Evolutionary conservation across 2,797 vertebrate species (phyloP).

Genomic region (Crocodylus rhombifer): DNA sequence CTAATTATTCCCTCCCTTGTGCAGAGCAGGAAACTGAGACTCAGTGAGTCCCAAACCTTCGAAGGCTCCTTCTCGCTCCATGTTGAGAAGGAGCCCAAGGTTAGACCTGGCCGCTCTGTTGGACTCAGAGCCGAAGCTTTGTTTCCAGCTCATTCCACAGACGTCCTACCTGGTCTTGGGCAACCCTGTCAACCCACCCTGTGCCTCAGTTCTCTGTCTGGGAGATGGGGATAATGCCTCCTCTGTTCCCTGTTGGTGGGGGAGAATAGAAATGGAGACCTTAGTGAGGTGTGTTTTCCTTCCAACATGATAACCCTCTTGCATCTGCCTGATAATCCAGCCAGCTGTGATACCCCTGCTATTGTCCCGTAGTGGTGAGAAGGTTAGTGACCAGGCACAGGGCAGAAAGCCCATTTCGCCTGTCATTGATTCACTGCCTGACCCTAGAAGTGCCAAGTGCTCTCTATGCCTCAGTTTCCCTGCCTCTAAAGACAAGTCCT

Average conservation of each 20-base stretch:
- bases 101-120: not conserved
- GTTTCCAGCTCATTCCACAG: not conserved
- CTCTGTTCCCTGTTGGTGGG: not conserved
- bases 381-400: not conserved
- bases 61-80: not conserved
- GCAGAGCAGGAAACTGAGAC: not conserved
- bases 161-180: not conserved
- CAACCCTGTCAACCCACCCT: not conserved
- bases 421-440: not conserved
- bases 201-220: not conserved
- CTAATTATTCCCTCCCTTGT: not conserved
- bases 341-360: not conserved
- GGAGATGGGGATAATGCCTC: not conserved
- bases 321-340: not conserved
- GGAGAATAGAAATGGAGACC: not conserved
- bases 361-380: not conserved
- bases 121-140: not conserved
- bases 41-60: not conserved
- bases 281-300: not conserved
- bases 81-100: not conserved
- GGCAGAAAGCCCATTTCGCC: no score
- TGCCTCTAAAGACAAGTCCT: not conserved
- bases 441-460: accelerated
- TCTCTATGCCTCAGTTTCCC: conserved; percentile 1
- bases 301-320: not conserved